A percentile compares a stretch with the other conserved stretches of the same genome.
These are phyloP conservation scores for Taxidea taxus DNA, from an alignment of 2,113 vertebrate species.

Conservation along the genomic window DNA sequence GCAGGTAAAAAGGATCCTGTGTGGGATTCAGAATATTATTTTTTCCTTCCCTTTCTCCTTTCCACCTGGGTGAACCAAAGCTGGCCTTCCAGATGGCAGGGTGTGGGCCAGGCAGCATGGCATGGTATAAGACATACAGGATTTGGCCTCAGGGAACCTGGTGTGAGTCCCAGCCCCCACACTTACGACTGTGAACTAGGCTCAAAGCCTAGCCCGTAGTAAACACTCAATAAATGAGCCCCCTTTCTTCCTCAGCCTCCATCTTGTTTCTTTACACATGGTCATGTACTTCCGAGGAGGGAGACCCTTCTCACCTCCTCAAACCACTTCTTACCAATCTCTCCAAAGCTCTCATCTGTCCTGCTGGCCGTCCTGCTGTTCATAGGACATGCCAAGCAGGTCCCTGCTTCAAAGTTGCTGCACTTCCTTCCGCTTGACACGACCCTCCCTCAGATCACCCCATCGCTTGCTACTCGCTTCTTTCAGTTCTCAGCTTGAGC, in stretches of 20 bases:
- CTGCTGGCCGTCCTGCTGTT: neutral
- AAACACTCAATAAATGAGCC: neutral
- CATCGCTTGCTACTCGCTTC: neutral
- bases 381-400: neutral
- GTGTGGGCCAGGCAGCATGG: neutral
- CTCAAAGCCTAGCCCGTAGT: neutral
- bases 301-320: neutral
- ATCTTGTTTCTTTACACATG: neutral
- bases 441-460: neutral
- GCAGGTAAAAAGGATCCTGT: neutral
- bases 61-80: neutral
- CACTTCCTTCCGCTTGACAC: neutral
- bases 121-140: neutral
- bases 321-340: neutral
- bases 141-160: neutral
- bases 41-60: neutral
- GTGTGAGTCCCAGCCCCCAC: neutral
- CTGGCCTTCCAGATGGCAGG: neutral
- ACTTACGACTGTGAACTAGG: neutral
- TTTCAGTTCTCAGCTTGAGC: neutral
- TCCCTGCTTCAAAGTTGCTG: neutral
- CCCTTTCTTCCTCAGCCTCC: neutral
- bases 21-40: neutral
- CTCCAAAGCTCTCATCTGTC: no score
- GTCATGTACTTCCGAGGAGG: neutral